Conservation (phyloP, 2,888 invertebrate species). For the Calephelis perditalis region DNA sequence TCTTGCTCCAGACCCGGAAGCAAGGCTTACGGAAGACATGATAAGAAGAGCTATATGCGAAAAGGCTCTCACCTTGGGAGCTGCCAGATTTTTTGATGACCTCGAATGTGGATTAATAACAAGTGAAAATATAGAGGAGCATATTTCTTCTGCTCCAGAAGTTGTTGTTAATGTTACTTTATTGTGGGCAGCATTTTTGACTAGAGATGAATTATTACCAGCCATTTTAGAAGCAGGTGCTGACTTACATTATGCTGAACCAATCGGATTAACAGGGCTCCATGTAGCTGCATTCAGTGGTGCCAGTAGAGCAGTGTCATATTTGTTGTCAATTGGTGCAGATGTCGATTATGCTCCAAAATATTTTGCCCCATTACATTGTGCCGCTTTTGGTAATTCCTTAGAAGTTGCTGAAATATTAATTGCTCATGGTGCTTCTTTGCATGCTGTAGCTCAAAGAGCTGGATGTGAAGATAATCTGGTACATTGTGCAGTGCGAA, state of each 20-base stretch:
- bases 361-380: slow-evolving; percentile 90
- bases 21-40: slow-evolving; percentile 84
- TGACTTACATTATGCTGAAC: slow-evolving; percentile 83
- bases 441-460: slow-evolving; percentile 83
- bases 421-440: slow-evolving; percentile 82
- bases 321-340: slow-evolving; percentile 82
- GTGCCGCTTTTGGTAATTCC: slow-evolving; percentile 93
- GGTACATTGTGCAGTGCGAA: slow-evolving; percentile 90
- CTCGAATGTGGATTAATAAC: slow-evolving; percentile 83
- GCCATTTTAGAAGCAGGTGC: slow-evolving; percentile 82
- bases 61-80: slow-evolving; percentile 82
- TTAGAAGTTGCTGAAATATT: slow-evolving; percentile 87
- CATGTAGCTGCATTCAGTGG: slow-evolving; percentile 89
- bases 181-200: slow-evolving; percentile 85
- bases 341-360: slow-evolving; percentile 84
- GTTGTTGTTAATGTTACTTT: slow-evolving; percentile 84
- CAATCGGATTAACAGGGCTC: slow-evolving; percentile 85
- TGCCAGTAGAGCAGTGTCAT: slow-evolving; percentile 82
- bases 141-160: slow-evolving; percentile 80
- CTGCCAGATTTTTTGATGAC: slow-evolving; percentile 84
- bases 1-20: slow-evolving; percentile 81
- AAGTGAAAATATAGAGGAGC: slow-evolving; percentile 76
- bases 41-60: slow-evolving; percentile 84
- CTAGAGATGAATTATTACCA: slow-evolving; percentile 83
- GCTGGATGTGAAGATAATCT: slow-evolving; percentile 85